A percentile compares a stretch with the other conserved stretches of the same genome.
Conservation (phyloP, 2,888 invertebrate species). For the Mylabris sibirica region DNA sequence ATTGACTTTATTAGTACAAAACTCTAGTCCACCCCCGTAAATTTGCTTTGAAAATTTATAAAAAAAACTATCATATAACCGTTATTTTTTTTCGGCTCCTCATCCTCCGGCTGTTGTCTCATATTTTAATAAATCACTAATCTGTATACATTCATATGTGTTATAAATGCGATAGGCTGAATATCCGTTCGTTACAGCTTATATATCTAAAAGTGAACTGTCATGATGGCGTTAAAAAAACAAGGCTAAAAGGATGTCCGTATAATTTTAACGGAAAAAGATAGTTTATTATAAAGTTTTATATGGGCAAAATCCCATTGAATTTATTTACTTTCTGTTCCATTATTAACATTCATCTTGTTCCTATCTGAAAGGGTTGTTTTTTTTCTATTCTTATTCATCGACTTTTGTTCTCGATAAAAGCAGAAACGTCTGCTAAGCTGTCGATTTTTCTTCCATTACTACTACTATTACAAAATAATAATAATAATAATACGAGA, state of each 20-base stretch:
- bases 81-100: no score
- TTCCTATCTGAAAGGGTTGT: not conserved
- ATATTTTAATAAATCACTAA: not conserved
- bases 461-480: no score
- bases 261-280: not conserved
- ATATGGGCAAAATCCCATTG: not conserved
- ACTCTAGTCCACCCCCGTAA: no score
- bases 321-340: not conserved
- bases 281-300: not conserved
- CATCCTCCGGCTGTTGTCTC: no score
- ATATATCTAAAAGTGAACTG: constrained; percentile 5
- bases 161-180: not conserved
- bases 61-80: not conserved
- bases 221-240: not conserved
- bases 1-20: no score
- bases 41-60: not conserved
- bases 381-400: not conserved
- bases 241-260: not conserved
- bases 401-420: not conserved
- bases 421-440: not conserved
- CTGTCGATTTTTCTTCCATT: not conserved
- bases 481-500: no score
- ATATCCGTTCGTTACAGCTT: not conserved
- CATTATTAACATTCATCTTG: not conserved
- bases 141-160: not conserved